Percentiles rank a stretch among this genome's conserved stretches.
phyloP scores from a whole-genome alignment of 2,888 invertebrate species.

The Toxonevra muliebris region DNA sequence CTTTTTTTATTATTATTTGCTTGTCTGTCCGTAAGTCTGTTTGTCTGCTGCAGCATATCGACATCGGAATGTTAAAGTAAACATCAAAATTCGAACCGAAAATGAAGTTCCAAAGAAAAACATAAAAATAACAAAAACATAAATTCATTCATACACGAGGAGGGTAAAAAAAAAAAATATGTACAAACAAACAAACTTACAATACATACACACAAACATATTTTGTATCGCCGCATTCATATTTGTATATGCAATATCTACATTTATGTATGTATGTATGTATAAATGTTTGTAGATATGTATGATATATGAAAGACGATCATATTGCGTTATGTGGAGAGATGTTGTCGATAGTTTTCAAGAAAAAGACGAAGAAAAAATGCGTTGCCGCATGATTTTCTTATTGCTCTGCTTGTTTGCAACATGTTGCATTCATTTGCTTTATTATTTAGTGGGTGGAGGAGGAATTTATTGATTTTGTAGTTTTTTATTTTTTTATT shows the following conservation, averaged over 20 bases:
- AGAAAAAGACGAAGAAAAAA: no score
- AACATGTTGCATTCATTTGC: no score
- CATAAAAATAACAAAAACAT: constrained; percentile 44
- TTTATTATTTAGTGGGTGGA: no score
- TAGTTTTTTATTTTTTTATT: no score
- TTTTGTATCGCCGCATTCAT: no score
- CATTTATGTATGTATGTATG: constrained; percentile 1
- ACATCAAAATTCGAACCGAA: constrained; percentile 33
- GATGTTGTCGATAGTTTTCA: no score
- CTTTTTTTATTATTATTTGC: background rate
- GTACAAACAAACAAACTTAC: constrained; percentile 15
- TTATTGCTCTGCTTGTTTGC: no score
- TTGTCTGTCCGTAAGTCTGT: constrained; percentile 20
- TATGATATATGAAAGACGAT: background rate
- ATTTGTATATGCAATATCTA: background rate
- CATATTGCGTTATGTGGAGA: no score
- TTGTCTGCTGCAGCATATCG: constrained; percentile 22
- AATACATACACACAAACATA: no score
- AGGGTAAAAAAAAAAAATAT: constrained; percentile 33
- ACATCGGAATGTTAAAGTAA: constrained; percentile 42
- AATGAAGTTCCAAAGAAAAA: constrained; percentile 48
- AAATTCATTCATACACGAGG: constrained; percentile 49
- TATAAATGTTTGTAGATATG: background rate
- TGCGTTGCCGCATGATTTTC: no score
- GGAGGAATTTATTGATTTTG: no score